Evolutionary conservation across 2,113 vertebrate species (phyloP), one percentile per base, ranked within the genome.

Genomic region (Sorex araneus): DNA sequence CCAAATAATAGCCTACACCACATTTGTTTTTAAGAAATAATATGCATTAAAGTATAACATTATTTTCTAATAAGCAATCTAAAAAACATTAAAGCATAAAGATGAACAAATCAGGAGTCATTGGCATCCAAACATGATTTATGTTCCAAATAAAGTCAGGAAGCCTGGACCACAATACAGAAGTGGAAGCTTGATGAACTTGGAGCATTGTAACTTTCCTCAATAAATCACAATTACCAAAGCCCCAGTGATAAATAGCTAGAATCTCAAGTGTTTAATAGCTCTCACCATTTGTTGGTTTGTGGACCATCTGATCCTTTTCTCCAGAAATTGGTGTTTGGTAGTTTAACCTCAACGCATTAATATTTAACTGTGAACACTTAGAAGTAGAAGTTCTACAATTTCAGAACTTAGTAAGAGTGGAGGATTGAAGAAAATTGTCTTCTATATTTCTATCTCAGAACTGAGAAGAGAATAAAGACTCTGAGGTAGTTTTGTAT

Each of bases 181-280:
- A 79, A 97, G 74, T 60, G 84, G 91, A 93, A 90, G 75, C 11
- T 84, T 69, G 87, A 80, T 78, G 78, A 96, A 77, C 94, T 95
- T 40, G 66, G 93, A 96, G 63, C 77, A 86, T 45, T 89, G 89
- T 86, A 92, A 95, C 74, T 82, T 84, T 76, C 32, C 71, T 67
- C 76, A 88, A 91, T 97, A 95, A 96, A 97, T 96, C 97, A 96
- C 90, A 97, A 76, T 96, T 97, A 97, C 85, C 95, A 77, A 89
- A 96, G 75, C 75, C 94, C 73, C 84, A 78, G 15, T 95, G 92
- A 97, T 91, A 95, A 97, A 97, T 83, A 50, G 91, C 89, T 85
- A 64, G 92, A 85, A 84, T 89, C 67, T 88, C 43, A 21, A 85
- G 86, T 57, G 16, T 86, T 96, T 95, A 95, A 85, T 95, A 96